phyloP scores from a whole-genome alignment of 92 coral and sea anemone species.

The Isaurus tuberculatus region DNA sequence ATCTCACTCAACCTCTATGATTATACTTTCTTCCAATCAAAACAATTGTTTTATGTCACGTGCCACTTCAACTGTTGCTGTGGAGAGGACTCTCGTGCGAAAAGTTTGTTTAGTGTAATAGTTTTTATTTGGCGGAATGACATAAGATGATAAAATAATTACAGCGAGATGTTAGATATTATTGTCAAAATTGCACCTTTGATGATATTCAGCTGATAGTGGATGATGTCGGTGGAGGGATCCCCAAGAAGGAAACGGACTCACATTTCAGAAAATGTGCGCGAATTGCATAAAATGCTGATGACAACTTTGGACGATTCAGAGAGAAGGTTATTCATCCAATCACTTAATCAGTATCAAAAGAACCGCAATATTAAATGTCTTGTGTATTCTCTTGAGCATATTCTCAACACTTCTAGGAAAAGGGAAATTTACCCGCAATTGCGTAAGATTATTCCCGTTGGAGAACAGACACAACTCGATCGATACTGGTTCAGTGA shows the following conservation, averaged over 20 bases:
- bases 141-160: not conserved
- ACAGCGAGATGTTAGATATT: not conserved
- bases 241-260: slow-evolving; percentile 61
- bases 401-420: slow-evolving; percentile 75
- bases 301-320: slow-evolving; percentile 70
- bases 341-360: slow-evolving; percentile 86
- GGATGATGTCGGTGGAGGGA: slow-evolving; percentile 14
- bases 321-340: slow-evolving; percentile 83
- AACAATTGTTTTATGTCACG: slow-evolving; percentile 7
- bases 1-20: too few relatives aligned
- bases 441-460: slow-evolving; percentile 80
- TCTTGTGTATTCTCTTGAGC: slow-evolving; percentile 73
- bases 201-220: slow-evolving; percentile 15
- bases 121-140: slow-evolving; percentile 18
- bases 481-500: slow-evolving; percentile 70
- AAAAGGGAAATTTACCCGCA: slow-evolving; percentile 92
- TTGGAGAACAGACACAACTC: slow-evolving; percentile 67
- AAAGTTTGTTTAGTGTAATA: slow-evolving; percentile 19
- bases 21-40: slow-evolving; percentile 40
- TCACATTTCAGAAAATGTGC: slow-evolving; percentile 79
- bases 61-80: slow-evolving; percentile 27
- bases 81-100: slow-evolving; percentile 18
- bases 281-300: slow-evolving; percentile 70
- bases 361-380: slow-evolving; percentile 73
- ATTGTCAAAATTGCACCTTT: not conserved